Evolutionary conservation across 2,797 vertebrate genomes (phyloP).

Genomic region (Prunella strophiata): DNA sequence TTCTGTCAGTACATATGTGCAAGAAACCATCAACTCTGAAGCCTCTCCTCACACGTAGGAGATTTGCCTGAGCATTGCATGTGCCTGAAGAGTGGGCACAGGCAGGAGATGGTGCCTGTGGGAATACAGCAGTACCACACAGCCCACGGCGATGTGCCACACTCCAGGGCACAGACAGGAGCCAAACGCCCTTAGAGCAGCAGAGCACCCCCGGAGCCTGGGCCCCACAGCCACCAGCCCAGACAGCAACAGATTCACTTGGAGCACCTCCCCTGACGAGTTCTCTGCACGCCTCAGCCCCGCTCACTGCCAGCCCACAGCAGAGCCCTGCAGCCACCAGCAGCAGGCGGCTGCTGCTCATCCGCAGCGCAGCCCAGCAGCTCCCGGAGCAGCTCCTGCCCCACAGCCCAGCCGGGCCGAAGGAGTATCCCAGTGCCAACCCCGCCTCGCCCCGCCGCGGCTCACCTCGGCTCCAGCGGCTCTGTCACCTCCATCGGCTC

Average conservation of each 20-base stretch:
- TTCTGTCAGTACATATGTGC: accelerated
- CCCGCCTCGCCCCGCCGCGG: accelerated
- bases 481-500: neutral
- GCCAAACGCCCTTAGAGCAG: accelerated
- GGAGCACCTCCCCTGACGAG: accelerated
- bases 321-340: neutral
- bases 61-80: accelerated
- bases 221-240: too few species aligned
- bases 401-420: accelerated
- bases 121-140: neutral
- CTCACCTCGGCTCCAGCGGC: neutral
- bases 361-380: neutral
- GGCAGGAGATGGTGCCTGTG: accelerated
- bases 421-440: accelerated
- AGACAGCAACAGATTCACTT: neutral
- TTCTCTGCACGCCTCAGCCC: neutral
- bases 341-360: accelerated
- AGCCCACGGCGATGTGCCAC: accelerated
- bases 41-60: neutral
- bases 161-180: accelerated
- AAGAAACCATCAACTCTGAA: neutral
- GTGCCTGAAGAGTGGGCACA: accelerated
- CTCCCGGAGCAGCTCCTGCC: accelerated
- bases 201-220: neutral
- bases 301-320: neutral